A percentile compares a stretch with the other conserved stretches of the same genome.
Evolutionary conservation across 30 jellyfish, hydroid and myxozoan genomes (phyloP).

Genomic region (Pseudorhiza aurosa): DNA sequence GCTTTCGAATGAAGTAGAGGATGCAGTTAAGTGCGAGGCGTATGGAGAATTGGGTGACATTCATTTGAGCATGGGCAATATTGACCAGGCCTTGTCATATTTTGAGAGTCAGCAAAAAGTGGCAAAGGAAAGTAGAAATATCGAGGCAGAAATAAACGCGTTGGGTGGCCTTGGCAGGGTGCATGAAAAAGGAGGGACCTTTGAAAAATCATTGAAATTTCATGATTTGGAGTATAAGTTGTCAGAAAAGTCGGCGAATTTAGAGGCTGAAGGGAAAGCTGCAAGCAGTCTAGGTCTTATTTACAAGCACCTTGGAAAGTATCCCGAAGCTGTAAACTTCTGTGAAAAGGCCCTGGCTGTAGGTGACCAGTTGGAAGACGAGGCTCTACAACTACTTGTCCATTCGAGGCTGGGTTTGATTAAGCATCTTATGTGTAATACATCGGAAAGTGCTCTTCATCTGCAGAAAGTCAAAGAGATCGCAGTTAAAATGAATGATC

Average conservation of each 20-base stretch:
- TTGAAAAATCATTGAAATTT: slow-evolving; percentile 69
- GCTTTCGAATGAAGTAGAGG: slow-evolving; percentile 77
- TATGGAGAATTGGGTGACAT: slow-evolving; percentile 82
- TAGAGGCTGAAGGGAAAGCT: slow-evolving; percentile 66
- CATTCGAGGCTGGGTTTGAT: slow-evolving; percentile 38
- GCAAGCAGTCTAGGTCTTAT: slow-evolving; percentile 68
- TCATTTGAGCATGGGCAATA: slow-evolving; percentile 68
- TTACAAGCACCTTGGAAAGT: slow-evolving; percentile 64
- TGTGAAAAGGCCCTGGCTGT: slow-evolving; percentile 66
- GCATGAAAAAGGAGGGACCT: slow-evolving; percentile 45
- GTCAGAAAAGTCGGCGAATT: slow-evolving; percentile 62
- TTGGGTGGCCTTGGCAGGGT: slow-evolving; percentile 84
- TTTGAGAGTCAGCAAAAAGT: slow-evolving; percentile 61
- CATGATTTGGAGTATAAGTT: slow-evolving; percentile 52
- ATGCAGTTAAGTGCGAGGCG: slow-evolving; percentile 66
- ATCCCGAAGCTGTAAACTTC: slow-evolving; percentile 63
- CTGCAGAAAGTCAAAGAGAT: slow-evolving; percentile 67
- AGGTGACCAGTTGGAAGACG: slow-evolving; percentile 41
- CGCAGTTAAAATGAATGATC: slow-evolving; percentile 38
- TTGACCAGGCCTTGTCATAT: slow-evolving; percentile 84
- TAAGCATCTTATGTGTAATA: slow-evolving; percentile 31
- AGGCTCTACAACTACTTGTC: slow-evolving; percentile 40
- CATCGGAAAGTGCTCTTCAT: slow-evolving; percentile 46
- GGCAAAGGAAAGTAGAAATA: slow-evolving; percentile 58
- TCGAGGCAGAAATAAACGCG: slow-evolving; percentile 69